Evolutionary conservation across 2,888 invertebrate species (phyloP).

Genomic region (Drosophila vallismaia): DNA sequence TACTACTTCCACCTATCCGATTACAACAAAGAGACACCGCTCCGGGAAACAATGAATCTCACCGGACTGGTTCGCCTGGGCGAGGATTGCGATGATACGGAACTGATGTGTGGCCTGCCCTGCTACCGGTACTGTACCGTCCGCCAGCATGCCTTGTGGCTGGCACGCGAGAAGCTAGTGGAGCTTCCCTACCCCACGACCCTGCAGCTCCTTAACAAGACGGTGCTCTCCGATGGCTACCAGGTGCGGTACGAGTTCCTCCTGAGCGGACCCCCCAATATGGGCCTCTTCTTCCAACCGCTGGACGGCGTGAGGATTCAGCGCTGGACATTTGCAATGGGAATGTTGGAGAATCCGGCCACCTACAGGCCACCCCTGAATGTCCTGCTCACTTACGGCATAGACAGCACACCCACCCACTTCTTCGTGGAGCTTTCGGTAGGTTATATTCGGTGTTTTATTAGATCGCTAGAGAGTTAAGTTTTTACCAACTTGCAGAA

Average conservation of each 20-base stretch:
- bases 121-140: conserved; percentile 68
- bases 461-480: neutral
- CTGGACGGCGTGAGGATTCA: conserved; percentile 60
- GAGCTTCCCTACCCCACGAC: conserved; percentile 68
- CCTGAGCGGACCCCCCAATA: conserved; percentile 76
- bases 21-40: conserved; percentile 61
- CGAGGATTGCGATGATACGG: conserved; percentile 62
- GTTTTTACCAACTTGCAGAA: conserved; percentile 47
- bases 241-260: conserved; percentile 68
- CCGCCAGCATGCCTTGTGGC: conserved; percentile 66
- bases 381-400: conserved; percentile 74
- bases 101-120: conserved; percentile 79
- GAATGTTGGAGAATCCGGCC: conserved; percentile 62
- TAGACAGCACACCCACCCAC: conserved; percentile 65
- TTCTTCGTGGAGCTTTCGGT: conserved; percentile 74
- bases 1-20: conserved; percentile 85
- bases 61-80: conserved; percentile 53
- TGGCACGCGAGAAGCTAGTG: conserved; percentile 62
- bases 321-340: conserved; percentile 76
- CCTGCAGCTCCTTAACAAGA: conserved; percentile 65
- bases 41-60: conserved; percentile 56
- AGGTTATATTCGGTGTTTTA: conserved; percentile 7
- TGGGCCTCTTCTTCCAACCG: conserved; percentile 78
- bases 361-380: conserved; percentile 73
- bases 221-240: conserved; percentile 39